Evolutionary conservation across 2,888 invertebrate genomes (phyloP).

Genomic region (Dynastes tityus): DNA sequence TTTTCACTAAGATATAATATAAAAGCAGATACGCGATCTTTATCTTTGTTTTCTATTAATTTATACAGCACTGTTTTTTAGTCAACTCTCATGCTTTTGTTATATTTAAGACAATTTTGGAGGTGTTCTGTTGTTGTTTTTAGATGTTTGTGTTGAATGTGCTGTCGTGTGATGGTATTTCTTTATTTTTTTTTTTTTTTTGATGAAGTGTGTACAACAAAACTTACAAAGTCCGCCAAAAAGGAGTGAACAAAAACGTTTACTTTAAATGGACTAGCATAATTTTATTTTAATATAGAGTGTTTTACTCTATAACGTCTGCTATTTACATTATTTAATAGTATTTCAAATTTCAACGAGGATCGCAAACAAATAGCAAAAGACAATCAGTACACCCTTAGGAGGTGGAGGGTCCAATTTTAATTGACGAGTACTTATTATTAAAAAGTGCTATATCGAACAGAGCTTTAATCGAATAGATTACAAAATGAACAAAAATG

Average conservation of each 20-base stretch:
- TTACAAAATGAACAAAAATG: too few species aligned
- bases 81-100: slow-evolving; percentile 11
- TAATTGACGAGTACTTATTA: too few species aligned
- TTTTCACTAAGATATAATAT: slow-evolving; percentile 42
- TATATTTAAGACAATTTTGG: background rate
- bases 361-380: too few species aligned
- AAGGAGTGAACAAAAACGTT: background rate
- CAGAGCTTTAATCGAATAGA: too few species aligned
- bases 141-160: background rate
- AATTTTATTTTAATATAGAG: too few species aligned
- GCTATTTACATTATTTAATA: too few species aligned
- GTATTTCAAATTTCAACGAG: too few species aligned
- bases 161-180: background rate
- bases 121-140: background rate
- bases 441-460: too few species aligned
- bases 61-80: slow-evolving; percentile 26
- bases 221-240: background rate
- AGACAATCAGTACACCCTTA: too few species aligned
- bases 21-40: slow-evolving; percentile 32
- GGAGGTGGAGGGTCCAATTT: too few species aligned
- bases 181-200: background rate
- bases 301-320: too few species aligned
- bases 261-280: background rate
- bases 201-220: background rate
- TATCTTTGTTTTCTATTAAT: slow-evolving; percentile 9